Evolutionary conservation across 2,113 vertebrate genomes (phyloP).

Genomic region (Ophthalmolycus amberensis): DNA sequence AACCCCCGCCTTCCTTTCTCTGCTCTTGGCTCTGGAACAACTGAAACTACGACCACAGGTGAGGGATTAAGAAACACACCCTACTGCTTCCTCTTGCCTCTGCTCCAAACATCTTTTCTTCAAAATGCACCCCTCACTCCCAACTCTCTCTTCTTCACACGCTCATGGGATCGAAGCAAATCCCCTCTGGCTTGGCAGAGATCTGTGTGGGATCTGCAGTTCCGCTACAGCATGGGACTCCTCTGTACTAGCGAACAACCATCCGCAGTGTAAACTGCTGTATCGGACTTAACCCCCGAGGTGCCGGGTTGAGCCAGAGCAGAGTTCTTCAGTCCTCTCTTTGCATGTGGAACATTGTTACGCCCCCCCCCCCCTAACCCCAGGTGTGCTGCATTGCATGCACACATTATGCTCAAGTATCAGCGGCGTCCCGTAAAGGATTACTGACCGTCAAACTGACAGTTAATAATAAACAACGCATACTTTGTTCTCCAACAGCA

Average conservation of each 20-base stretch:
- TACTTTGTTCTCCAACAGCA: background rate
- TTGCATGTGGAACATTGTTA: constrained; percentile 41
- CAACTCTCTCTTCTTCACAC: constrained; percentile 50
- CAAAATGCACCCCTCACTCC: constrained; percentile 32
- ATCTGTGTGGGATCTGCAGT: constrained; percentile 82
- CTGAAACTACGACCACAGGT: constrained; percentile 70
- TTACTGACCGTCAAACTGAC: background rate
- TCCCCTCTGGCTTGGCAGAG: constrained; percentile 76
- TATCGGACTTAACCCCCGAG: constrained; percentile 82
- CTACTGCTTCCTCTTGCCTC: constrained; percentile 32
- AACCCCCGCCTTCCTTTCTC: constrained; percentile 46
- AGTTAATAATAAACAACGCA: background rate
- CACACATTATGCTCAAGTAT: constrained; percentile 53
- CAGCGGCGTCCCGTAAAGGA: constrained; percentile 13
- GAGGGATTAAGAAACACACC: constrained; percentile 53
- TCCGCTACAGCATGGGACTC: constrained; percentile 78
- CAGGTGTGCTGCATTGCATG: constrained; percentile 70
- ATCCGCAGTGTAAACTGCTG: constrained; percentile 87
- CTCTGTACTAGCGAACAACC: constrained; percentile 80
- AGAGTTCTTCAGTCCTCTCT: constrained; percentile 39
- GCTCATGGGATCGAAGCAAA: constrained; percentile 68
- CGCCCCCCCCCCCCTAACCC: constrained; percentile 12
- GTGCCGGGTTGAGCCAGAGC: constrained; percentile 29
- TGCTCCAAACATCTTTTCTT: constrained; percentile 45
- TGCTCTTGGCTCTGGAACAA: constrained; percentile 48